These are phyloP conservation scores for Pseudopleuronectes americanus DNA, from an alignment of 2,797 vertebrate species.

Conservation along the genomic window DNA sequence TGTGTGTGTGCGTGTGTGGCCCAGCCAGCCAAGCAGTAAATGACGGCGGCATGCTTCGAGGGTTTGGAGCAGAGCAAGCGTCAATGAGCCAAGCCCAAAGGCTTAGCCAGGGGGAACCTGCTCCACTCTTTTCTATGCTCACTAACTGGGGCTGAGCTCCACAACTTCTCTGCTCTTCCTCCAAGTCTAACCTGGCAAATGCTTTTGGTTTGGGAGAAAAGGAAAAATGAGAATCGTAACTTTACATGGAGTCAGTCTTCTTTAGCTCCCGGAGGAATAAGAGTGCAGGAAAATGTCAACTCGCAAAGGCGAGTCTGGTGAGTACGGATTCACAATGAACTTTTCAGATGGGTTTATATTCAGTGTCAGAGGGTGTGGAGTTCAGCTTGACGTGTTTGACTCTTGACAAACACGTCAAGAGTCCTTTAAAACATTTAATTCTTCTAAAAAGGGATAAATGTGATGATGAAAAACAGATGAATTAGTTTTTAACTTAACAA, in stretches of 20 bases:
- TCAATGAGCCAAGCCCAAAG: conserved; percentile 60
- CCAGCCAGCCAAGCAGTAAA: conserved; percentile 69
- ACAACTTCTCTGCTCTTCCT: conserved; percentile 20
- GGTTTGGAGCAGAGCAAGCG: conserved; percentile 58
- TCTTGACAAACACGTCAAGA: conserved; percentile 25
- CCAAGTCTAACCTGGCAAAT: conserved; percentile 59
- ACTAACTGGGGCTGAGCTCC: conserved; percentile 23
- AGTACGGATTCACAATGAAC: conserved; percentile 24
- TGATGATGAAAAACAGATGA: too few relatives aligned
- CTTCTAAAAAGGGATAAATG: too few relatives aligned
- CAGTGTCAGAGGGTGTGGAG: conserved; percentile 35
- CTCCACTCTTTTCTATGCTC: conserved; percentile 28
- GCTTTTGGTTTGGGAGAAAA: conserved; percentile 27
- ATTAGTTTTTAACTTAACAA: too few relatives aligned
- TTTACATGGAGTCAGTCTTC: conserved; percentile 54
- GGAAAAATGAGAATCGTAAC: conserved; percentile 43
- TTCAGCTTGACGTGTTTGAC: too few relatives aligned
- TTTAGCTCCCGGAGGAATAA: conserved; percentile 42
- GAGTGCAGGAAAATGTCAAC: conserved; percentile 47
- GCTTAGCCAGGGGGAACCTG: conserved; percentile 62
- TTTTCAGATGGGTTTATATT: conserved; percentile 64
- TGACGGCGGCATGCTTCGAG: conserved; percentile 68
- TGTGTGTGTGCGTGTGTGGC: conserved; percentile 67
- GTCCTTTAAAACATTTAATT: neutral
- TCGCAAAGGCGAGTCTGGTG: conserved; percentile 28